These are phyloP conservation scores for Lanius collurio DNA, from an alignment of 2,113 vertebrate species.

Conservation along the genomic window DNA sequence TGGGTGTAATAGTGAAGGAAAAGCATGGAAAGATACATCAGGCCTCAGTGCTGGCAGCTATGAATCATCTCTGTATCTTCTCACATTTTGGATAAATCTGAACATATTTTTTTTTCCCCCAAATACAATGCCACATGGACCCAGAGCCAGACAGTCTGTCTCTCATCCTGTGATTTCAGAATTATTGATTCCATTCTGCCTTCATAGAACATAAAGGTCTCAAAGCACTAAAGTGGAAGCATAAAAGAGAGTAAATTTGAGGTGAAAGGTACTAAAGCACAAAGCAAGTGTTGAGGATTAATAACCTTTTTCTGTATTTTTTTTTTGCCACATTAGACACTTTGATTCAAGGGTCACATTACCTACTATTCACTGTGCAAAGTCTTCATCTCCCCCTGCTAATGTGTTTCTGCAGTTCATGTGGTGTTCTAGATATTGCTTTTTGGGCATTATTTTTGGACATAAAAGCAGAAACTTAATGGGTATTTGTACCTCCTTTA, in stretches of 20 bases:
- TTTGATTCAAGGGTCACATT: background rate
- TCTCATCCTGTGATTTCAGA: background rate
- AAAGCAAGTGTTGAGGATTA: background rate
- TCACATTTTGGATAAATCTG: background rate
- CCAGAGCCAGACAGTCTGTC: background rate
- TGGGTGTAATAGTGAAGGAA: background rate
- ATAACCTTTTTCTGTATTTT: background rate
- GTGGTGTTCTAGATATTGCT: background rate
- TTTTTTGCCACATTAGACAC: background rate
- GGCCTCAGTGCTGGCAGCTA: background rate
- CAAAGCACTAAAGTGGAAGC: background rate
- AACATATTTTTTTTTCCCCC: rapidly evolving
- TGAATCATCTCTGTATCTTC: background rate
- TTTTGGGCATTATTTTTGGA: background rate
- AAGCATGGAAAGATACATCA: background rate
- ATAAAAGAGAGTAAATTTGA: background rate
- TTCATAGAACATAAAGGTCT: background rate
- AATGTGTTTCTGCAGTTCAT: background rate
- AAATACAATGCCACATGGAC: background rate
- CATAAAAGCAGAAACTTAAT: background rate
- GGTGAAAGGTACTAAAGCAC: background rate
- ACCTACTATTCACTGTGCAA: background rate
- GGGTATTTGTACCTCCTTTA: background rate
- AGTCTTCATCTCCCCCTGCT: background rate
- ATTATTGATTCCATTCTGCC: background rate